A percentile compares a stretch with the other conserved stretches of the same genome.
Conservation (phyloP, 2,113 vertebrate species). For the Microtus montanus region DNA sequence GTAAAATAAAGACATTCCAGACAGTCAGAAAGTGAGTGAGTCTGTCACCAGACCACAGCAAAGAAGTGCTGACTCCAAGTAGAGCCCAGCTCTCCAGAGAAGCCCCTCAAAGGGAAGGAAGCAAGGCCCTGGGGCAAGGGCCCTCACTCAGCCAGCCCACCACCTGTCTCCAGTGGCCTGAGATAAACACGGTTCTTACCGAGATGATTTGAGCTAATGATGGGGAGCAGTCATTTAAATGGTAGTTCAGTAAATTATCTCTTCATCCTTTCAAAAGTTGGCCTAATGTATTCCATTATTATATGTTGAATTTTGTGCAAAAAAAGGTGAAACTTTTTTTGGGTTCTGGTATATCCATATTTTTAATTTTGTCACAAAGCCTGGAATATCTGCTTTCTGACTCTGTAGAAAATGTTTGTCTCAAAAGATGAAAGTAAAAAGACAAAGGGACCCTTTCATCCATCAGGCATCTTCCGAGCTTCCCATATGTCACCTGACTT, state of each 20-base stretch:
- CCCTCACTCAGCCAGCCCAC: background rate
- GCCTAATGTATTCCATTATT: background rate
- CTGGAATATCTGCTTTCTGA: background rate
- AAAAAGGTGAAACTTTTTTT: background rate
- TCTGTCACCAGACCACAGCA: conserved; percentile 4
- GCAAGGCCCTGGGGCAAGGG: background rate
- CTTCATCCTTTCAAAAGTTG: background rate
- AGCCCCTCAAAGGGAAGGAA: background rate
- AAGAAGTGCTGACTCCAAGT: too few relatives aligned
- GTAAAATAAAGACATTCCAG: conserved; percentile 26
- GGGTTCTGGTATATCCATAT: background rate
- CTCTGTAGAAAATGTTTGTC: background rate
- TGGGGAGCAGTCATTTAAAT: background rate
- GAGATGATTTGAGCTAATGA: background rate
- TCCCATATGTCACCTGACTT: background rate
- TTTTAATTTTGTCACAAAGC: conserved; percentile 30
- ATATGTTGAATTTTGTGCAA: conserved; percentile 26
- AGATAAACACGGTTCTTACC: background rate
- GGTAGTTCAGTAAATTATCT: background rate
- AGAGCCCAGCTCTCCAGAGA: background rate
- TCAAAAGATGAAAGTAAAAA: background rate
- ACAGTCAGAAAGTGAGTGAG: background rate
- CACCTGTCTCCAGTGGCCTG: background rate
- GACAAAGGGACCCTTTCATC: background rate
- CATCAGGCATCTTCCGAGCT: background rate